Base-by-base conservation (phyloP, 2,113 vertebrate species). In the Perca fluviatilis region DNA sequence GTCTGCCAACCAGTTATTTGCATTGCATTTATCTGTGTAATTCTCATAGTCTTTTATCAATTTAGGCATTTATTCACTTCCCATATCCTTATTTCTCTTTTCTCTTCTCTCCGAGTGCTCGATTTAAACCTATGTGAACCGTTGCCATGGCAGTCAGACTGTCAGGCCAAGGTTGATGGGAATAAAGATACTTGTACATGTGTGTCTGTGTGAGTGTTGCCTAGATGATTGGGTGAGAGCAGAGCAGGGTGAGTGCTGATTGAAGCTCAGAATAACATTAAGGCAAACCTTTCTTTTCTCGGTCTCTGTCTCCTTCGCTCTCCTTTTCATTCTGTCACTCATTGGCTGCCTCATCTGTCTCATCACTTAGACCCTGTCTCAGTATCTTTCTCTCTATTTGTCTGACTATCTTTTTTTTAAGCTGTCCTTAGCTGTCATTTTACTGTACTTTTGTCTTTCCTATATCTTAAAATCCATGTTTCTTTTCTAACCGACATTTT, bases 181-280 rank as follows among this genome's bases (percentile, higher is more conserved):
- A 80, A 88, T 74, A 87, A 71, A 81, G 84, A 89, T 77, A 74
- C 68, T 65, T 86, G 72, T 40, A 14, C 0, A 5, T 57, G 77
- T 76, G 78, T 63, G 74, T 49, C 25, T 68, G 40, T 57, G 71
- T 57, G 56, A 50, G 60, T 67, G 83, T 61, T 79, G 74, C 33
- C 30, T 36, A 62, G 79, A 89, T 82, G 91, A 91, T 79, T 86
- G 74, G 77, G 43, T 46, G 75, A 78, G 80, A 82, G 74, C 71
- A 73, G 66, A 86, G 85, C 77, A 27, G 79, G 53, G 65, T 54
- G 74, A 84, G 74, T 14, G 15, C 64, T 88, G 89, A 92, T 90
- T 92, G 90, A 90, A 88, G 79, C 82, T 85, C 4, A 33, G 89
- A 85, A 88, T 89, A 88, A 82, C 85, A 91, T 92, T 87, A 91